Conservation (phyloP, 1,140 invertebrate genomes). For the Amphibalanus amphitrite region DNA sequence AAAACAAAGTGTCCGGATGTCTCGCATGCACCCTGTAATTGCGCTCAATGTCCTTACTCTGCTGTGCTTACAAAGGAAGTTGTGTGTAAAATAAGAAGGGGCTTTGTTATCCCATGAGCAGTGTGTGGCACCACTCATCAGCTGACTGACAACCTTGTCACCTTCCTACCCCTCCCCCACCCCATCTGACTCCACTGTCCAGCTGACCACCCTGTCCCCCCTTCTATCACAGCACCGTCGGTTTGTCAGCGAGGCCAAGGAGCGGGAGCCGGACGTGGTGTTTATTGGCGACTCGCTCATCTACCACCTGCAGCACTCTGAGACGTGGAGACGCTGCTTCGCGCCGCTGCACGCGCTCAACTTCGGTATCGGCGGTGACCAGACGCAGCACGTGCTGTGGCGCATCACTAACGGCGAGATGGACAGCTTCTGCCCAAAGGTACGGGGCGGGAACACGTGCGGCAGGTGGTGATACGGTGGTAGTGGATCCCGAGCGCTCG, state of each 20-base stretch:
- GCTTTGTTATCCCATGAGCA: no score
- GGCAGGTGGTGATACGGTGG: conserved; percentile 2
- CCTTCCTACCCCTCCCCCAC: no score
- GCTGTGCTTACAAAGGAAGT: no score
- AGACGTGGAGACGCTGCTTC: conserved; percentile 71
- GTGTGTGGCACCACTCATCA: no score
- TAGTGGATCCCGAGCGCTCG: neutral
- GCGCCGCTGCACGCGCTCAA: conserved; percentile 71
- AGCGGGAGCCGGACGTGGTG: conserved; percentile 76
- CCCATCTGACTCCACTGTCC: no score
- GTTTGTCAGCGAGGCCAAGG: conserved; percentile 58
- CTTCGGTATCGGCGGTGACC: conserved; percentile 74
- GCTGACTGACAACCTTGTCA: no score
- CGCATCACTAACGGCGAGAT: conserved; percentile 70
- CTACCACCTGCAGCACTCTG: conserved; percentile 52
- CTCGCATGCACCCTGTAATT: no score
- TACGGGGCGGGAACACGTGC: no score
- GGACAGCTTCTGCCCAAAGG: conserved; percentile 70
- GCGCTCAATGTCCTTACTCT: no score
- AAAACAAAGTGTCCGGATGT: no score
- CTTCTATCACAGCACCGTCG: conserved; percentile 45
- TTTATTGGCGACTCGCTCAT: conserved; percentile 76
- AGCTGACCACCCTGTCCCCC: no score
- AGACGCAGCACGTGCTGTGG: conserved; percentile 76
- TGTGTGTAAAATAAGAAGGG: no score